Percentiles rank a stretch among this genome's conserved stretches.
These are phyloP conservation scores for Amphipoea oculea DNA, from an alignment of 2,888 invertebrate species.

Conservation along the genomic window DNA sequence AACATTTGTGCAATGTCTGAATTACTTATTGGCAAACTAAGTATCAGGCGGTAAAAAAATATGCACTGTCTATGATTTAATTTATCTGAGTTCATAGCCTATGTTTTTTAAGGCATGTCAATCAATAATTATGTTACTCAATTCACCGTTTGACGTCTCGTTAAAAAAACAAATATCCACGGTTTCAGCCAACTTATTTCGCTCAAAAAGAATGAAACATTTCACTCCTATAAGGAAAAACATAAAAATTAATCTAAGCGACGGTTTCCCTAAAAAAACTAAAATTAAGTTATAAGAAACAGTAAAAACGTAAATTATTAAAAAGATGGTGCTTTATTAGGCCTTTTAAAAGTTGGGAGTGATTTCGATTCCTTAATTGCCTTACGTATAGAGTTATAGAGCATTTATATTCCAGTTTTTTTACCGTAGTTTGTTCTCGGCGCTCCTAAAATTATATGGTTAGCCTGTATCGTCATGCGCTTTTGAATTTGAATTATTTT, in stretches of 20 bases:
- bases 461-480: background rate
- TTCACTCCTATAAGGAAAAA: background rate
- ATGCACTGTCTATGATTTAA: background rate
- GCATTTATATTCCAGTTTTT: background rate
- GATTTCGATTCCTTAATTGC: background rate
- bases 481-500: background rate
- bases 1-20: background rate
- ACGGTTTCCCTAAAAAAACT: background rate
- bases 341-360: background rate
- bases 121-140: background rate
- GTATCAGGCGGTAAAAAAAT: background rate
- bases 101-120: background rate
- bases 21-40: background rate
- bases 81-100: background rate
- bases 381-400: background rate
- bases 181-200: too few species aligned
- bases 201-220: background rate
- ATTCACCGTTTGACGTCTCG: background rate
- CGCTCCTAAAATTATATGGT: background rate
- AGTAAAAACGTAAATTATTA: background rate
- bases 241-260: background rate
- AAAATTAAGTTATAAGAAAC: background rate
- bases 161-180: background rate
- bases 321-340: background rate
- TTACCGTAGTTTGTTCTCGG: background rate